Evolutionary conservation across 2,797 vertebrate species (phyloP).

Genomic region (Periparus ater): DNA sequence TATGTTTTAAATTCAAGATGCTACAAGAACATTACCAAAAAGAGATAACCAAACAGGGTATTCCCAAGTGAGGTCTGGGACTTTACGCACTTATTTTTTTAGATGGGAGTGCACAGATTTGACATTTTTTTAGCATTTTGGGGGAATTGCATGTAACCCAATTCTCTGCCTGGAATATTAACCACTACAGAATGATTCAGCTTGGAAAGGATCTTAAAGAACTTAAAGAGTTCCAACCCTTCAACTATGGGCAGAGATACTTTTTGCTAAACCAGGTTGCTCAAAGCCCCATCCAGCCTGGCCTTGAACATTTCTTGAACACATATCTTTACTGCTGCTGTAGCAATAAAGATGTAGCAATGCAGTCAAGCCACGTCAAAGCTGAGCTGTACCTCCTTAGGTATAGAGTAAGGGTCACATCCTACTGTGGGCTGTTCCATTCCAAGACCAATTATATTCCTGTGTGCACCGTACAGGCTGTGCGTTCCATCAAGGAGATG

Average conservation of each 20-base stretch:
- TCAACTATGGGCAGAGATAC: not conserved
- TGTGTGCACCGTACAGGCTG: not conserved
- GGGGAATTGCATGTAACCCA: not conserved
- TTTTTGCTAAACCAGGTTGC: not conserved
- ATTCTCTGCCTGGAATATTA: not conserved
- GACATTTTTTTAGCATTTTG: not conserved
- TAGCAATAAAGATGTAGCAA: too few species aligned
- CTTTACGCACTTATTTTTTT: not conserved
- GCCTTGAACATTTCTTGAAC: not conserved
- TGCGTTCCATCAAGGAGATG: not conserved
- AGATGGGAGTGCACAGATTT: not conserved
- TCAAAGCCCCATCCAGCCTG: not conserved
- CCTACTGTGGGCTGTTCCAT: not conserved
- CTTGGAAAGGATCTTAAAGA: not conserved
- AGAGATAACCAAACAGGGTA: not conserved
- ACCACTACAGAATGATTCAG: not conserved
- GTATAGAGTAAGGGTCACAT: not conserved
- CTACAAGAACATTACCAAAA: not conserved
- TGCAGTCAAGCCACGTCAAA: not conserved
- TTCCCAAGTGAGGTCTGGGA: not conserved
- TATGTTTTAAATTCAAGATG: not conserved
- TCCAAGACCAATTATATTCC: not conserved
- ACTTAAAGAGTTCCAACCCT: not conserved
- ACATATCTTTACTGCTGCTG: not conserved
- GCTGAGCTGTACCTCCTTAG: not conserved